Evolutionary conservation across 2,113 vertebrate species (phyloP).

Genomic region (Dipodomys spectabilis): DNA sequence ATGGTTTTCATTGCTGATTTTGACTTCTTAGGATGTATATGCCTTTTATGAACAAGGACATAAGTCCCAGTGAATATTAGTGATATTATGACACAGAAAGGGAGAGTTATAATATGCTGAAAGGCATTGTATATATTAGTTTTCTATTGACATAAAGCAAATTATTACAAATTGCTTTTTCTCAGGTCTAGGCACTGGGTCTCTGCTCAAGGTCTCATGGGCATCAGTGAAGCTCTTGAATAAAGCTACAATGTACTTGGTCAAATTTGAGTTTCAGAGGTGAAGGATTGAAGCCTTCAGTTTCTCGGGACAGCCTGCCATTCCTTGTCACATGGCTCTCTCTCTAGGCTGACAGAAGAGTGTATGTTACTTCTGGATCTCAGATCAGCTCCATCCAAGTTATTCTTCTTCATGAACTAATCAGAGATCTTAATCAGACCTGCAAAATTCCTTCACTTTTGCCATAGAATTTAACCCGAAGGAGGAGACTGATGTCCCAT

Average conservation of each 20-base stretch:
- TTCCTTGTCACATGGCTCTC: not conserved
- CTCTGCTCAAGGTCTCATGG: not conserved
- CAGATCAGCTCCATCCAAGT: not conserved
- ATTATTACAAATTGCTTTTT: not conserved
- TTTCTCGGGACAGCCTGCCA: not conserved
- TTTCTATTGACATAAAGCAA: constrained; percentile 22
- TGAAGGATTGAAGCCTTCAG: not conserved
- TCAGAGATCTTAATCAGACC: not conserved
- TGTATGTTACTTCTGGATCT: not conserved
- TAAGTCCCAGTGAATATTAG: not conserved
- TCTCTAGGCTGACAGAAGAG: not conserved
- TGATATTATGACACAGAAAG: constrained; percentile 16
- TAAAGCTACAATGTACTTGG: not conserved
- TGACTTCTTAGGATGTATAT: constrained; percentile 28
- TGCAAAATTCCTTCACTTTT: constrained; percentile 7
- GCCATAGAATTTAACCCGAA: not conserved
- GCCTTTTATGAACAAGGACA: not conserved
- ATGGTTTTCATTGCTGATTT: not conserved
- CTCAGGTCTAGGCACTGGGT: not conserved
- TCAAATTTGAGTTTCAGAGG: not conserved
- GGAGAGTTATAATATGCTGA: not conserved
- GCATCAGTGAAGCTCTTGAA: not conserved
- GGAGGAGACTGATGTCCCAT: not conserved
- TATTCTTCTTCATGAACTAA: not conserved
- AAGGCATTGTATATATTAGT: not conserved